Percentiles rank a stretch among this genome's conserved stretches.
Conservation (phyloP, 2,888 invertebrate genomes). For the Ernsta delagoae region DNA sequence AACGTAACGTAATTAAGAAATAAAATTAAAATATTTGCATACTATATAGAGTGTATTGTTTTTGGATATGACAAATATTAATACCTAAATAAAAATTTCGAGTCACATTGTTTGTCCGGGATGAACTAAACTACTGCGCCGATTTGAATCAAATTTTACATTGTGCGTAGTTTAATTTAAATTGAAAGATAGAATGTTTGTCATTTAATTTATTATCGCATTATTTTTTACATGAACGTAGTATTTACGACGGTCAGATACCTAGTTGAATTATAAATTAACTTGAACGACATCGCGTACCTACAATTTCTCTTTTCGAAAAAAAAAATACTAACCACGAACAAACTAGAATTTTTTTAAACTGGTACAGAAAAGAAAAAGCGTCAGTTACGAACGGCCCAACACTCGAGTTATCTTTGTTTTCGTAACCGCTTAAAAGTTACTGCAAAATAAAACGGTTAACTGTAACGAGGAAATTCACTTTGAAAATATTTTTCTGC, state of each 20-base stretch:
- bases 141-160: no score
- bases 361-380: constrained; percentile 11
- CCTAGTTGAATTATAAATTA: constrained; percentile 5
- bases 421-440: constrained; percentile 21
- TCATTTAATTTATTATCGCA: no score
- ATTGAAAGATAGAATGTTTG: no score
- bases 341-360: not conserved
- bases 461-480: not conserved
- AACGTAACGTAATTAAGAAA: not conserved
- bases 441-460: constrained; percentile 16
- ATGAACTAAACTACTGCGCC: no score
- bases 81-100: no score
- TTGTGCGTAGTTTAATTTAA: no score
- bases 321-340: constrained; percentile 1
- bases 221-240: no score
- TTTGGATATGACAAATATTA: not conserved
- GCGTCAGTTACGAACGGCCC: constrained; percentile 18
- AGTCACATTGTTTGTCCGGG: no score
- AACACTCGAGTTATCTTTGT: constrained; percentile 30
- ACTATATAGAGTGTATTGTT: no score
- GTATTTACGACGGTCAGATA: no score
- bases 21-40: not conserved
- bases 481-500: constrained; percentile 3
- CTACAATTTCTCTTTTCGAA: constrained; percentile 15
- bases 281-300: constrained; percentile 10